Conservation (phyloP, 2,113 vertebrate genomes). For the Paraplagusia blochii region DNA sequence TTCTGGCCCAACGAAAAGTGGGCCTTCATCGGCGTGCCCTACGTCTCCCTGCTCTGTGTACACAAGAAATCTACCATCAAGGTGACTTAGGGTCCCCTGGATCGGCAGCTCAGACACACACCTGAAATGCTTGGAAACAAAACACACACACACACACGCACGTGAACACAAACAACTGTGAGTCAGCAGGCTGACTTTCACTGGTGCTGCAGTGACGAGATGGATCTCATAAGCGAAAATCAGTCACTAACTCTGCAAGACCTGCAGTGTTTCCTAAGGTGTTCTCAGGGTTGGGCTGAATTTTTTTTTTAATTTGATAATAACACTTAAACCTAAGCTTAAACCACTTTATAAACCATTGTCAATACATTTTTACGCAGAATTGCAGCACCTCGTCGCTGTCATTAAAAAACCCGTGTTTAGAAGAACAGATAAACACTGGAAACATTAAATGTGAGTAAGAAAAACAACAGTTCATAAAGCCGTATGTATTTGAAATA, state of each 20-base stretch:
- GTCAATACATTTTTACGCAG: constrained; percentile 34
- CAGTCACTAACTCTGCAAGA: constrained; percentile 31
- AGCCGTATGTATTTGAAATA: constrained; percentile 27
- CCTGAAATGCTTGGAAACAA: neutral
- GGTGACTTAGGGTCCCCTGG: constrained; percentile 79
- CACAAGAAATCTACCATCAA: constrained; percentile 87
- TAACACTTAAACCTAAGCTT: constrained; percentile 7
- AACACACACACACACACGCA: neutral
- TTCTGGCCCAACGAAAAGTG: constrained; percentile 99
- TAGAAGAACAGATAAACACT: constrained; percentile 36
- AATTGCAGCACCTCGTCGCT: constrained; percentile 33
- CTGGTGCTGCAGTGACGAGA: constrained; percentile 13
- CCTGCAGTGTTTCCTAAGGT: constrained; percentile 24
- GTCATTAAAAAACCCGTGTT: constrained; percentile 30
- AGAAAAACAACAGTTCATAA: constrained; percentile 21
- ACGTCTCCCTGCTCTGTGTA: constrained; percentile 88
- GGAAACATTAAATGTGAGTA: constrained; percentile 47
- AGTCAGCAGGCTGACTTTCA: constrained; percentile 1
- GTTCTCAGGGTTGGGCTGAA: constrained; percentile 41
- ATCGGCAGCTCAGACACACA: constrained; percentile 1
- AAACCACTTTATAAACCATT: constrained; percentile 41
- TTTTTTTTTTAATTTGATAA: constrained; percentile 33
- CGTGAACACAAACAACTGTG: constrained; percentile 1
- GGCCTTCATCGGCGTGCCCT: constrained; percentile 96
- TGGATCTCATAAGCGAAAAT: constrained; percentile 31